Conservation (phyloP, 2,113 vertebrate species). For the Ardeotis arabs region DNA sequence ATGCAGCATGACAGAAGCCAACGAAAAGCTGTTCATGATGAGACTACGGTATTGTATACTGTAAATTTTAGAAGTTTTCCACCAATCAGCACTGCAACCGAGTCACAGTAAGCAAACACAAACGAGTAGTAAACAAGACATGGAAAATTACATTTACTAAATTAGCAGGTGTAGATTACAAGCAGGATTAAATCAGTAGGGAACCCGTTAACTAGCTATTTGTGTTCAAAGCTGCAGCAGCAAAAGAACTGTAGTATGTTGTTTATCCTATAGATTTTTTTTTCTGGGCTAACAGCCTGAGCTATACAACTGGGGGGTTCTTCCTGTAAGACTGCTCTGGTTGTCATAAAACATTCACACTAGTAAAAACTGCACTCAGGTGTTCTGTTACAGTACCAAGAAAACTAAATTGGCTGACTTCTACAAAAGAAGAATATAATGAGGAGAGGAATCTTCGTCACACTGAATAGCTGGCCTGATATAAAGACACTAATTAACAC, state of each 20-base stretch:
- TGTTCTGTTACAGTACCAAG: not conserved
- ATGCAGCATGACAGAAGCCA: slow-evolving; percentile 17
- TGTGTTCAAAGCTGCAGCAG: slow-evolving; percentile 13
- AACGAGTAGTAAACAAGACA: slow-evolving; percentile 24
- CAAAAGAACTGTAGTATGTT: not conserved
- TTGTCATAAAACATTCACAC: not conserved
- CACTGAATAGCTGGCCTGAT: not conserved
- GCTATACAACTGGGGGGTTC: not conserved
- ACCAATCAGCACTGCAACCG: not conserved
- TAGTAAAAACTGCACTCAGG: not conserved
- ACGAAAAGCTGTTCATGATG: not conserved
- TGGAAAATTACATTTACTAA: slow-evolving; percentile 1
- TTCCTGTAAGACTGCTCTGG: not conserved
- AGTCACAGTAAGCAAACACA: not conserved
- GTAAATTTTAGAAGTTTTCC: slow-evolving; percentile 19
- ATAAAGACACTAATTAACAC: not conserved
- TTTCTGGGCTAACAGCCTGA: not conserved
- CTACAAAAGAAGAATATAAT: not conserved
- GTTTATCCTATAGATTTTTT: not conserved
- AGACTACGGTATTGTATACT: not conserved
- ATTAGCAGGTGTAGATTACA: slow-evolving; percentile 43
- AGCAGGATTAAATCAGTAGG: slow-evolving; percentile 7
- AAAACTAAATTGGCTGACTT: not conserved
- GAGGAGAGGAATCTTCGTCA: not conserved
- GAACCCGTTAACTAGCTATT: not conserved